Base-by-base conservation (phyloP, 1,140 invertebrate species). In the Reticulitermes speratus region DNA sequence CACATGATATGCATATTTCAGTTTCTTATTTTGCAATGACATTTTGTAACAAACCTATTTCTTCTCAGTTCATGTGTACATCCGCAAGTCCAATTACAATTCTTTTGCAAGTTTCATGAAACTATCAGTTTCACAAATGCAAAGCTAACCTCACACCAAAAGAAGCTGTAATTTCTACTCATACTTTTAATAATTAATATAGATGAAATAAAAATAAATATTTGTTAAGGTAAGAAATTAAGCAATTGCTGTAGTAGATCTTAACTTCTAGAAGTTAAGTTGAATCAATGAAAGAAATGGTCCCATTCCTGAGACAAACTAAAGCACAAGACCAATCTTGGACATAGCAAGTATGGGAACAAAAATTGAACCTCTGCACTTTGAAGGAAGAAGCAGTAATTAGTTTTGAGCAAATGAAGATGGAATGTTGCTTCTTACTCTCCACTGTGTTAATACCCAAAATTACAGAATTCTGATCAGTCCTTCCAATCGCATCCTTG, bases 371-470 rank as follows among this genome's bases (percentile, higher is more conserved):
- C 21, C 25, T 16, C 25, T 30, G 7, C 12, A 75, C n/a, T 30
- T 30, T 6, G n/a, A 75, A 75, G 65, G n/a, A 75, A 30, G n/a
- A 75, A 75, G 65, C 25, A 75, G 65, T 30, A 30, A 30, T 30
- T 75, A 75, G 65, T 75, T 55, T 75, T 75, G 65, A 75, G 65
- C 65, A 75, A 75, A 75, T 75, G 65, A 75, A 75, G 65, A 75
- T 75, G 65, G 65, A 75, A 75, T 75, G 65, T 75, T 75, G n/a
- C 65, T 75, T 75, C n/a, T 75, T 25, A 30, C 65, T 75, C 25
- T 30, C 65, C 7, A 25, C n/a, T 25, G n/a, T 75, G n/a, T 75
- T 25, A 30, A 75, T 75, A 25, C 7, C 52, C 19, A 55, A 55
- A 55, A 21, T 55, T 55, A 55, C 65, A 75, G 65, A 75, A 30